Base-by-base conservation (phyloP, 2,888 invertebrate species). In the Onchidella celtica region DNA sequence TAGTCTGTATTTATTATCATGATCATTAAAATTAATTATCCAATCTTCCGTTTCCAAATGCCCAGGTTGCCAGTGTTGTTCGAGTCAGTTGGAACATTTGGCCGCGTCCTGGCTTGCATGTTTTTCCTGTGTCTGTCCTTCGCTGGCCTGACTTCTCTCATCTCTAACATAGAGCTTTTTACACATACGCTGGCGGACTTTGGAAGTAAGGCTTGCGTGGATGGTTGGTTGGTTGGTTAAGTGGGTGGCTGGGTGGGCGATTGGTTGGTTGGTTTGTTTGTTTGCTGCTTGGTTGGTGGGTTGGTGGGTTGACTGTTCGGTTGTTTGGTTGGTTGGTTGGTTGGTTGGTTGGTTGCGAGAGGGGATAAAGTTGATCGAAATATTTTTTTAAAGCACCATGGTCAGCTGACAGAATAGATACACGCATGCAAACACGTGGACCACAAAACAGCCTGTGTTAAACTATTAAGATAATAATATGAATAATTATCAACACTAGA, bases 71-170 rank as follows among this genome's bases (percentile, higher is more conserved):
- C 92, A 2, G 90, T 91, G 0, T 80, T 92, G 24, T 90, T 90
- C 82, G 79, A 87, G 29, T 87, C 88, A 3, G 79, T 90, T 14
- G 91, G 90, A 2, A 70, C 74, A 2, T 87, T 90, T 70, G 92
- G 92, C 24, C 85, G 91, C 17, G 88, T 89, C 0, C 69, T 92
- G 61, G 84, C 87, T 17, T 75, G 88, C 2, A 65, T 91, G 32
- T 91, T 91, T 81, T 92, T 91, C 78, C 75, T 91, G 11, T 91
- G 89, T 83, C 84, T 92, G 29, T 89, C 90, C 0, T 89, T 90
- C 72, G 91, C 91, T 32, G 91, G 91, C 6, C 68, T 91, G 0
- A 90, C 89, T n/a, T 91, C 92, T 6, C 85, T 91, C 21, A 90
- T 91, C 75, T 85, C 91, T 1, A 89, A 88, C 70, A 84, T 91